Conservation (phyloP, 2,888 invertebrate species). For the Erebia aethiops region DNA sequence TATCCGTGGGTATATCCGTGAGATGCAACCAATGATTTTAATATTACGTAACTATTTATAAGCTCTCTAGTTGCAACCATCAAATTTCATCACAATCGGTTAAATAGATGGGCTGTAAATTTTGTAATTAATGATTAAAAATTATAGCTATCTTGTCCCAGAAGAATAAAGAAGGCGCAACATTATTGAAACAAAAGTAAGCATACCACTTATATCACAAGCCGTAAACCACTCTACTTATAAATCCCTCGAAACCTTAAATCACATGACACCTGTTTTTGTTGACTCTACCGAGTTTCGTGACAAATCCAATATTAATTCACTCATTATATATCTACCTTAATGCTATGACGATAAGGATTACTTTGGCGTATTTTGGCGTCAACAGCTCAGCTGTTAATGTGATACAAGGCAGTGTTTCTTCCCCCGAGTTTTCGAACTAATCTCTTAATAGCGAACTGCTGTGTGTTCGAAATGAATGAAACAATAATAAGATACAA, state of each 20-base stretch:
- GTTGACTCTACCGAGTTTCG: background rate
- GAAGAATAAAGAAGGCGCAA: background rate
- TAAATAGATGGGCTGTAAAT: too few species aligned
- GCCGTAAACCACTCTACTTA: background rate
- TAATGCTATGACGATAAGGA: background rate
- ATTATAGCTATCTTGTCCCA: background rate
- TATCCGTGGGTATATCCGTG: too few species aligned
- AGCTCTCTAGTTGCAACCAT: too few species aligned
- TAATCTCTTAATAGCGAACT: constrained; percentile 8
- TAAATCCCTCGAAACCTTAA: constrained; percentile 9
- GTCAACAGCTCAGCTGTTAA: background rate
- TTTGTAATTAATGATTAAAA: background rate
- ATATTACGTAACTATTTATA: too few species aligned
- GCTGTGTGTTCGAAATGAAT: background rate
- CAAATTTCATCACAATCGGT: too few species aligned
- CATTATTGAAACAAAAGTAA: constrained; percentile 1
- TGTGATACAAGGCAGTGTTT: background rate
- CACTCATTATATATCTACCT: background rate
- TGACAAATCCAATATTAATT: background rate
- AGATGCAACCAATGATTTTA: too few species aligned
- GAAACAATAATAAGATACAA: background rate
- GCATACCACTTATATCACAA: background rate
- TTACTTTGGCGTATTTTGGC: background rate
- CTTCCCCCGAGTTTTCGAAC: constrained; percentile 2
- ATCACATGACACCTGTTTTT: constrained; percentile 13